phyloP scores from a whole-genome alignment of 2,888 invertebrate species.

The Acleris sparsana region DNA sequence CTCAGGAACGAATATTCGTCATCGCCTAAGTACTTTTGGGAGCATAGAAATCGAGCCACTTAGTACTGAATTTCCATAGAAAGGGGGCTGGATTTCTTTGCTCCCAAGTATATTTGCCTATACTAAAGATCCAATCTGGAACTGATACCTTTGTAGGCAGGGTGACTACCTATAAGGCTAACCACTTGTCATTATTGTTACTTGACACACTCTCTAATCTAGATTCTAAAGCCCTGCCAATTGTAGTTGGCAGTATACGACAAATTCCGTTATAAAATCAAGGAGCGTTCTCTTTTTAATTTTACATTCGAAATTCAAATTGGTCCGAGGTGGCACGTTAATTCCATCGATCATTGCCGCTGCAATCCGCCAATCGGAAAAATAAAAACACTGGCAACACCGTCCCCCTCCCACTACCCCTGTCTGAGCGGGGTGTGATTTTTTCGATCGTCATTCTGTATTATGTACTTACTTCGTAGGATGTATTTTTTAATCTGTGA shows the following conservation, averaged over 20 bases:
- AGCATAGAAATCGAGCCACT: too few species aligned
- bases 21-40: too few species aligned
- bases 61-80: too few species aligned
- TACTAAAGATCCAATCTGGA: too few species aligned
- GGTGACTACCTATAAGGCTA: too few species aligned
- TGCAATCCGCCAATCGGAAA: slow-evolving; percentile 83
- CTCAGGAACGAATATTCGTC: too few species aligned
- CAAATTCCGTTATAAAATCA: background rate
- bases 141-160: too few species aligned
- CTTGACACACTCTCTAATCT: too few species aligned
- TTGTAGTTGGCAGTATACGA: background rate
- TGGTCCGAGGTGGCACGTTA: slow-evolving; percentile 71
- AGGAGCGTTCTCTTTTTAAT: slow-evolving; percentile 8
- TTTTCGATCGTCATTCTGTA: slow-evolving; percentile 63
- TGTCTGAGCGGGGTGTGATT: slow-evolving; percentile 70
- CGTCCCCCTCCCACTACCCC: slow-evolving; percentile 49
- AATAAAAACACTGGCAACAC: slow-evolving; percentile 78
- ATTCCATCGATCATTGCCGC: slow-evolving; percentile 83
- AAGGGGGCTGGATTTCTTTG: too few species aligned
- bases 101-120: too few species aligned
- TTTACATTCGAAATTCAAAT: slow-evolving; percentile 60
- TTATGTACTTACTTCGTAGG: slow-evolving; percentile 49
- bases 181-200: too few species aligned
- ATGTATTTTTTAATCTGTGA: slow-evolving; percentile 18
- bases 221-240: too few species aligned